Percentiles rank a stretch among this genome's conserved stretches.
phyloP scores from a whole-genome alignment of 2,113 vertebrate species.

The Petroica traversi region DNA sequence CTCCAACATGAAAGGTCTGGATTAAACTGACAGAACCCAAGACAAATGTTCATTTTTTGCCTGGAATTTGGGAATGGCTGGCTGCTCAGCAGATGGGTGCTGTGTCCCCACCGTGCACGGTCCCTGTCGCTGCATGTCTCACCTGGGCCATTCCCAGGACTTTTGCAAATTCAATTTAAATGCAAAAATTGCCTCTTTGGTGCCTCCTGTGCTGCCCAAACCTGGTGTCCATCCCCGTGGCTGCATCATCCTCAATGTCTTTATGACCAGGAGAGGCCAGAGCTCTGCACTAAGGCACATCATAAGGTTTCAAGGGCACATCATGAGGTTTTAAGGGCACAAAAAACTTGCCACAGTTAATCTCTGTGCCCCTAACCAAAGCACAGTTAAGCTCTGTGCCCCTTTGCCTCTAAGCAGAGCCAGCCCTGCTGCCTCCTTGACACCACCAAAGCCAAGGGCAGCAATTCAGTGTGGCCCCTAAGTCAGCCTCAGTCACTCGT shows the following conservation, averaged over 20 bases:
- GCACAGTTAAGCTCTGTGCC: neutral
- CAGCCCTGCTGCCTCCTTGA: neutral
- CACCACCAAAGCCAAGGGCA: neutral
- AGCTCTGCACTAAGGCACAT: neutral
- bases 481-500: neutral
- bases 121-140: neutral
- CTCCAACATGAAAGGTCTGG: neutral
- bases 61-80: neutral
- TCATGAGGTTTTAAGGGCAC: neutral
- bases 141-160: neutral
- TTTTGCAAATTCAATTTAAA: neutral
- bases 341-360: neutral
- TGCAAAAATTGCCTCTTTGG: neutral
- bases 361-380: neutral
- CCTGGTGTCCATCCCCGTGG: neutral
- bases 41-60: neutral
- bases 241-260: rapidly evolving
- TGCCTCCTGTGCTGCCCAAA: neutral
- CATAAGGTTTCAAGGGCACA: neutral
- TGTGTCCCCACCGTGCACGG: neutral
- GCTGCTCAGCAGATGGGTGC: neutral
- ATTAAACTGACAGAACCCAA: neutral
- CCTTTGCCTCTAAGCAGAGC: neutral
- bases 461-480: neutral
- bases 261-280: neutral